These are phyloP conservation scores for Lophura nycthemera DNA, from an alignment of 2,113 vertebrate genomes.

Conservation along the genomic window DNA sequence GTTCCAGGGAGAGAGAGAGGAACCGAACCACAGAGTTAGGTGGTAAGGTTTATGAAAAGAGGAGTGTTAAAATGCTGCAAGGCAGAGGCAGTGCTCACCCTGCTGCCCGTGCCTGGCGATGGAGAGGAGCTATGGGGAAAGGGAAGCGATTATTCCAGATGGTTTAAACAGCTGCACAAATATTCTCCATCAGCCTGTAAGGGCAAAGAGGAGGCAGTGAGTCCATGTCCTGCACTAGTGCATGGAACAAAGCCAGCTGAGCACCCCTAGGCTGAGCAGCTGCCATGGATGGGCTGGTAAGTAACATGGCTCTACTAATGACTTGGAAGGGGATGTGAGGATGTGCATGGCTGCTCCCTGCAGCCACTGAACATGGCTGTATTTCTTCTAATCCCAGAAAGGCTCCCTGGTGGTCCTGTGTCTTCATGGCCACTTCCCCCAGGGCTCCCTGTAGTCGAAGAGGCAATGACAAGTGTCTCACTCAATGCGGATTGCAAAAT, in stretches of 20 bases:
- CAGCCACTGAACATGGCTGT: not conserved
- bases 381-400: not conserved
- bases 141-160: not conserved
- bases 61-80: conserved; percentile 57
- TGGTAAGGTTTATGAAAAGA: conserved; percentile 59
- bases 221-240: fast-evolving
- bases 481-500: not conserved
- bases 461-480: not conserved
- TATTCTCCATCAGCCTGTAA: fast-evolving
- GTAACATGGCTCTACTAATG: not conserved
- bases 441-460: fast-evolving
- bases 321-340: not conserved
- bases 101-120: fast-evolving
- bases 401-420: not conserved
- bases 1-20: conserved; percentile 10
- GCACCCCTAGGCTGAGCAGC: not conserved
- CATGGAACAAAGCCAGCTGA: fast-evolving
- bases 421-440: not conserved
- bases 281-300: not conserved
- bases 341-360: not conserved
- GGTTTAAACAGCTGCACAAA: not conserved
- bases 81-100: fast-evolving
- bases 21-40: conserved; percentile 50
- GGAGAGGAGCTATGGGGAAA: fast-evolving
- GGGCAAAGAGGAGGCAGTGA: fast-evolving